Base-by-base conservation (phyloP, 2,113 vertebrate species). In the Corythaixoides concolor region DNA sequence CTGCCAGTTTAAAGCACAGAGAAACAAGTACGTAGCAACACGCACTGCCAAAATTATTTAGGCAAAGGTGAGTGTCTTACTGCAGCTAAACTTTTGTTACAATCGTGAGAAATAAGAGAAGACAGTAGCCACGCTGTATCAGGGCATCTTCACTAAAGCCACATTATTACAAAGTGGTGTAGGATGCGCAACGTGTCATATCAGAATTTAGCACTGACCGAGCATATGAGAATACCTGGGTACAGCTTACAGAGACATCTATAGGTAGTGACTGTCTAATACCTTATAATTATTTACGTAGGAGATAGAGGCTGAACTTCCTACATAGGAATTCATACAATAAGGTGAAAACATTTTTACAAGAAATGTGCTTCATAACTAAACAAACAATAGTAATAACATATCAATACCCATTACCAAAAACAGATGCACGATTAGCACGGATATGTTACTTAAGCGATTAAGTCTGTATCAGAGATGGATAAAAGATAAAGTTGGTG, bases 161-260 rank as follows among this genome's bases (percentile, higher is more conserved):
- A 22, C 86, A 76, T 43, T 74, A 63, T 87, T 67, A 62, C 72
- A 78, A 83, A 90, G 86, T 12, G 50, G 27, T 83, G 67, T 55
- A 60, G 39, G 58, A 59, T 8, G n/a, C 41, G 62, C n/a, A 72
- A 68, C 0, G 2, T 91, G 52, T 20, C 24, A 0, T 32, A 76
- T 4, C 77, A 66, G 74, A 92, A 83, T 76, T 75, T 59, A 88
- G 32, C 73, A 56, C 52, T 73, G 70, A 49, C 55, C 84, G 56
- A 68, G 39, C 39, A 27, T 28, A 53, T 1, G 1, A 81, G 37
- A 78, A 66, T 24, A 93, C 37, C 63, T 88, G 14, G 0, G 47
- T 56, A 94, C 79, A 88, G 84, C 85, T 89, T 35, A 68, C 83
- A 95, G 87, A 93, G 93, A 97, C 82, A 88, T 94, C 95, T 97